Percentiles rank a stretch among this genome's conserved stretches.
Conservation (phyloP, 2,797 vertebrate species). For the Hephaestus fuliginosus region DNA sequence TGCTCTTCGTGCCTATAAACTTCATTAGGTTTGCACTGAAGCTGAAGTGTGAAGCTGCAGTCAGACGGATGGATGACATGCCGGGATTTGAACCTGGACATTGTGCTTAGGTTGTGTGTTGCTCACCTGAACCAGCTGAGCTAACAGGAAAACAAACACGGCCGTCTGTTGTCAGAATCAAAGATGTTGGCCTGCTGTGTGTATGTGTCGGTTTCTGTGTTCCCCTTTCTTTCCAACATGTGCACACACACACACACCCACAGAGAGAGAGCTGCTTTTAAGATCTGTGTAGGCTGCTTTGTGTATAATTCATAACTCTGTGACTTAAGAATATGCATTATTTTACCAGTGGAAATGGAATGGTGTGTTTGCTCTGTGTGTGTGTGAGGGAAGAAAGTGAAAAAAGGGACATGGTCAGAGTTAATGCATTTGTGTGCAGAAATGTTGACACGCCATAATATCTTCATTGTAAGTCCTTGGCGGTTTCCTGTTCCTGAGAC, state of each 20-base stretch:
- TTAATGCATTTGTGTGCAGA: neutral
- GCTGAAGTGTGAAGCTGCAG: neutral
- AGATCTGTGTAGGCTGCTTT: conserved; percentile 52
- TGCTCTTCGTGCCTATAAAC: neutral
- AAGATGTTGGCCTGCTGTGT: conserved; percentile 30
- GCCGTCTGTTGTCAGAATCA: conserved; percentile 43
- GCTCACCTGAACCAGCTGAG: conserved; percentile 12
- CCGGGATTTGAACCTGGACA: conserved; percentile 10
- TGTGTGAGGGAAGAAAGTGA: neutral
- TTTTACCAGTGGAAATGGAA: conserved; percentile 52
- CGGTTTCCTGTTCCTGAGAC: neutral
- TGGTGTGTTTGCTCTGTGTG: conserved; percentile 3
- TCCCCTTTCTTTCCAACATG: neutral
- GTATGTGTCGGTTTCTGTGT: conserved; percentile 23
- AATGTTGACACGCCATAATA: neutral
- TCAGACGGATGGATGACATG: neutral
- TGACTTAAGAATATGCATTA: conserved; percentile 73
- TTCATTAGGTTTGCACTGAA: neutral
- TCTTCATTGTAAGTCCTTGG: neutral
- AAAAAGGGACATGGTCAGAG: too few species aligned
- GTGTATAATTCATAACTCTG: conserved; percentile 76
- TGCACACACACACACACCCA: conserved; percentile 1
- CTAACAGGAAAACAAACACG: conserved; percentile 2
- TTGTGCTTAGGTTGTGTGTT: neutral
- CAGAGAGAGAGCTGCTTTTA: conserved; percentile 57